phyloP scores from a whole-genome alignment of 2,888 invertebrate genomes.

The Cancer borealis region DNA sequence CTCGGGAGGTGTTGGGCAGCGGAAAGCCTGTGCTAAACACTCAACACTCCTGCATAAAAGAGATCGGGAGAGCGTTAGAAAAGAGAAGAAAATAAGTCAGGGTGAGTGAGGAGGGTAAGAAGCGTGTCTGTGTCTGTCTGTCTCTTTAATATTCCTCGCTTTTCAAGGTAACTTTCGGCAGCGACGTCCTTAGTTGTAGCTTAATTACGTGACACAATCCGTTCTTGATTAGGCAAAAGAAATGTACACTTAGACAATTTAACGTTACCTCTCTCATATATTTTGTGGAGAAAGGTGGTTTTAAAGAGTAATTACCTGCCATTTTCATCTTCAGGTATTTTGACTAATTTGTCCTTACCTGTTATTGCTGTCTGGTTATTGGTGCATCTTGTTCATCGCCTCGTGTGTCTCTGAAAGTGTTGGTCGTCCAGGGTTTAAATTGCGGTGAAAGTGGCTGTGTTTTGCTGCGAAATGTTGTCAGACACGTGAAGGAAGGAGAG shows the following conservation, averaged over 20 bases:
- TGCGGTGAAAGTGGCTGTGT: background rate
- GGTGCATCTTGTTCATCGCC: background rate
- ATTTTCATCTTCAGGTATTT: slow-evolving; percentile 8
- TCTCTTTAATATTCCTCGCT: too few species aligned
- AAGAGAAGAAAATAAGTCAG: too few species aligned
- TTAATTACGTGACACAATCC: background rate
- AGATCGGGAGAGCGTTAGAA: too few species aligned
- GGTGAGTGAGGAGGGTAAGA: too few species aligned
- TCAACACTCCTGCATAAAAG: too few species aligned
- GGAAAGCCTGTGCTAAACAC: background rate
- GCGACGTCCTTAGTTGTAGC: too few species aligned
- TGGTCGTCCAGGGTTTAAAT: background rate
- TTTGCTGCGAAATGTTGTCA: slow-evolving; percentile 7
- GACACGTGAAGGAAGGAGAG: background rate
- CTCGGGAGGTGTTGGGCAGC: background rate
- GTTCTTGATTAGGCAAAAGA: background rate
- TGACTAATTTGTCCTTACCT: background rate
- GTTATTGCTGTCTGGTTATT: background rate
- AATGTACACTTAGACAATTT: too few species aligned
- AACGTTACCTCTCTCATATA: too few species aligned
- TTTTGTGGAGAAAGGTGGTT: too few species aligned
- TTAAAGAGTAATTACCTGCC: background rate
- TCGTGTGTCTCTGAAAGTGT: background rate
- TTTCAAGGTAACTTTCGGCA: too few species aligned
- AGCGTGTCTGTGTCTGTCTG: too few species aligned